Evolutionary conservation across 2,797 vertebrate genomes (phyloP).

Genomic region (Schizopygopsis malacanthus): DNA sequence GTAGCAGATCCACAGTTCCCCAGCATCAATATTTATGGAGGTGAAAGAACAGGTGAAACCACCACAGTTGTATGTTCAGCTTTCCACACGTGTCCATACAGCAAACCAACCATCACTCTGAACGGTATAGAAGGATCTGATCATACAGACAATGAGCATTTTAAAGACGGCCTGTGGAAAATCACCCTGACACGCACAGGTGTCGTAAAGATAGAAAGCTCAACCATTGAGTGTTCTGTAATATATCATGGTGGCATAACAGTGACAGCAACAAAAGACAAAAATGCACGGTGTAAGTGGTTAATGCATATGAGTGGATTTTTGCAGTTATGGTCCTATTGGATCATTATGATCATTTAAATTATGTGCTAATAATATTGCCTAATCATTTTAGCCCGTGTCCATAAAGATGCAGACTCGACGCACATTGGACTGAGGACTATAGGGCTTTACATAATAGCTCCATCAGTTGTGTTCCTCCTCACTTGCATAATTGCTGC

Average conservation of each 20-base stretch:
- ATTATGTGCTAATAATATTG: background rate
- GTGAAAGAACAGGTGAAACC: background rate
- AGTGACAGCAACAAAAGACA: background rate
- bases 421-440: background rate
- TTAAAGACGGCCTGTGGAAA: slow-evolving; percentile 23
- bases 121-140: slow-evolving; percentile 34
- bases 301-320: background rate
- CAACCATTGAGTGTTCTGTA: slow-evolving; percentile 4
- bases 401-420: background rate
- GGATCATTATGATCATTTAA: background rate
- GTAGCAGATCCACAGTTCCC: background rate
- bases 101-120: slow-evolving; percentile 14
- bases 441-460: slow-evolving; percentile 17
- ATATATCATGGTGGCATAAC: slow-evolving; percentile 10
- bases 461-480: slow-evolving; percentile 27
- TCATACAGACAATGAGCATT: accelerated
- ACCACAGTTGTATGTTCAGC: slow-evolving; percentile 27
- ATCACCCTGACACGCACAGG: slow-evolving; percentile 25
- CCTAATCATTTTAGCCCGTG: background rate
- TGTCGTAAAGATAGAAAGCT: background rate
- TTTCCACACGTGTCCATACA: slow-evolving; percentile 46
- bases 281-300: slow-evolving; percentile 39
- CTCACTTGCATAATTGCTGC: slow-evolving; percentile 11
- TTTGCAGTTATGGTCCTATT: background rate
- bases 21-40: slow-evolving; percentile 14